A percentile compares a stretch with the other conserved stretches of the same genome.
Evolutionary conservation across 2,888 invertebrate species (phyloP).

Genomic region (Caenorhabditis virilis): DNA sequence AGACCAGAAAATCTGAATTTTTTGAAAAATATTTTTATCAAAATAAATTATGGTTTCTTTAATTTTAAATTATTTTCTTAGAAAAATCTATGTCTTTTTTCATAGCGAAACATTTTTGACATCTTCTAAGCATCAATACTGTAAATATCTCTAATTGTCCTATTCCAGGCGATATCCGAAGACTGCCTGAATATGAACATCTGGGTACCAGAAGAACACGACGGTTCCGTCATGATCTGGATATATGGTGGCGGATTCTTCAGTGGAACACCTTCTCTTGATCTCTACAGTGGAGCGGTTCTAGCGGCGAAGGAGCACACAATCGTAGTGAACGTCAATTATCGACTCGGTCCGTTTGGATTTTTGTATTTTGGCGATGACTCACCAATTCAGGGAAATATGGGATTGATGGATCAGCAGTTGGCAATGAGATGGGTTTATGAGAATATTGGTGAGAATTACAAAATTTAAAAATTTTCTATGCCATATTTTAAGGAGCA

Average conservation of each 20-base stretch:
- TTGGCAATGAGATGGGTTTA: conserved; percentile 90
- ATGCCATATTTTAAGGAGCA: too few species aligned
- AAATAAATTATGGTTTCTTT: too few species aligned
- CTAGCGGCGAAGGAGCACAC: conserved; percentile 67
- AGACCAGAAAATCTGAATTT: too few species aligned
- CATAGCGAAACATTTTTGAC: too few species aligned
- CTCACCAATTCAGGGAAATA: conserved; percentile 84
- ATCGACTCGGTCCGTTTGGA: conserved; percentile 86
- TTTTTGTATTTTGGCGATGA: conserved; percentile 84
- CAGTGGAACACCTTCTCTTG: conserved; percentile 68
- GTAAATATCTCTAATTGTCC: too few species aligned
- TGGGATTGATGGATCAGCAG: conserved; percentile 90
- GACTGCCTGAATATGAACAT: conserved; percentile 94
- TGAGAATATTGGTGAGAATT: conserved; percentile 87
- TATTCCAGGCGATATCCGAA: conserved; percentile 75
- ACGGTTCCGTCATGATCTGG: conserved; percentile 69
- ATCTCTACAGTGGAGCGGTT: conserved; percentile 71
- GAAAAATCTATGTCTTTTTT: too few species aligned
- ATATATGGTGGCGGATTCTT: conserved; percentile 68
- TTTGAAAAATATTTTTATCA: too few species aligned
- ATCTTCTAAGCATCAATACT: too few species aligned
- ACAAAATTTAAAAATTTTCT: too few species aligned
- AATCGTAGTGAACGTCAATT: conserved; percentile 68
- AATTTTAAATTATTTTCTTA: too few species aligned
- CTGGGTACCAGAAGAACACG: conserved; percentile 77